Percentiles rank a stretch among this genome's conserved stretches.
These are phyloP conservation scores for Poecilia picta DNA, from an alignment of 2,797 vertebrate genomes.

Conservation along the genomic window DNA sequence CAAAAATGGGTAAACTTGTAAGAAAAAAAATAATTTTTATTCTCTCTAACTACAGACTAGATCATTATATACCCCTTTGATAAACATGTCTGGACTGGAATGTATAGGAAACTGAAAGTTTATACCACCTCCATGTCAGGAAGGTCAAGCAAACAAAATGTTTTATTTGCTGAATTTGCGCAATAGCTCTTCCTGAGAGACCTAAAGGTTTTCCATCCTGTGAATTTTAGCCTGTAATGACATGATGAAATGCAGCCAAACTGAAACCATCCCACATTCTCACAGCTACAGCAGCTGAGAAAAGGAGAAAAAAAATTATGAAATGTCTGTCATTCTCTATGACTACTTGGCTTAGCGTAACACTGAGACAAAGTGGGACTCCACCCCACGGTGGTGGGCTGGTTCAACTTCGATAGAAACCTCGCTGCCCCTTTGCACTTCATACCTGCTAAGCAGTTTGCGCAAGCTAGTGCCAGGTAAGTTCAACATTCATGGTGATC, in stretches of 20 bases:
- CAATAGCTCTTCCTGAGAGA: not conserved
- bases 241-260: not conserved
- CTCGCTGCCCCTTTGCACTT: not conserved
- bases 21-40: not conserved
- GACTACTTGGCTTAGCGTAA: not conserved
- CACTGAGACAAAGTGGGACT: not conserved
- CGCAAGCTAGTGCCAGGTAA: too few relatives aligned
- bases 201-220: not conserved
- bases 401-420: not conserved
- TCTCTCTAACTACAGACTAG: not conserved
- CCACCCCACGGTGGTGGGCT: not conserved
- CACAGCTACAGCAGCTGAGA: not conserved
- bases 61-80: not conserved
- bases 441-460: too few relatives aligned
- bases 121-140: too few relatives aligned
- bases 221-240: not conserved
- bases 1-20: not conserved
- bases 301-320: not conserved
- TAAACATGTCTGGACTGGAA: not conserved
- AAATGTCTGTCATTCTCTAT: not conserved
- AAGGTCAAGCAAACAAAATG: not conserved
- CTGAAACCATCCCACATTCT: not conserved
- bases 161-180: not conserved
- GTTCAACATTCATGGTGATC: too few relatives aligned
- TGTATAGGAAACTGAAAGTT: not conserved